Evolutionary conservation across 1,140 invertebrate species (phyloP).

Genomic region (Diorhabda elongata): DNA sequence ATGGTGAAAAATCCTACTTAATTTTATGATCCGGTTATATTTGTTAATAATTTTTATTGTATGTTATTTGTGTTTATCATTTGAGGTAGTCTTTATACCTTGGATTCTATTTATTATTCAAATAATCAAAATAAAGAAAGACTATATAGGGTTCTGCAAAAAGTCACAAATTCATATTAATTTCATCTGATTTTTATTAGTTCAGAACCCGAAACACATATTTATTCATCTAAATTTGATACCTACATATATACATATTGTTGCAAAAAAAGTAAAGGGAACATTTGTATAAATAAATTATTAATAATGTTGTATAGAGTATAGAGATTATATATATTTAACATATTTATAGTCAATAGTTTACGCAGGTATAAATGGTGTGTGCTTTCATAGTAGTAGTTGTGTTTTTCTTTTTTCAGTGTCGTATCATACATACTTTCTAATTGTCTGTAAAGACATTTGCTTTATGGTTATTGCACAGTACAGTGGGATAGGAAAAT

Average conservation of each 20-base stretch:
- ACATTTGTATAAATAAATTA: conserved; percentile 45
- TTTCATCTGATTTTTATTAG: background rate
- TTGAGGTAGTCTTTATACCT: background rate
- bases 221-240: conserved; percentile 30
- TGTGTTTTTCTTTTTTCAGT: conserved; percentile 29
- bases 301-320: conserved; percentile 44
- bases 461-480: conserved; percentile 23
- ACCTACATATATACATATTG: conserved; percentile 42
- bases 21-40: conserved; percentile 38
- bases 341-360: conserved; percentile 42
- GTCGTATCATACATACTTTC: conserved; percentile 32
- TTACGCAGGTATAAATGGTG: conserved; percentile 46
- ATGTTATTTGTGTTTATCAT: conserved; percentile 8
- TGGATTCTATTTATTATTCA: conserved; percentile 3
- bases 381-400: conserved; percentile 45
- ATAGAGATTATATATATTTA: conserved; percentile 45
- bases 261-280: conserved; percentile 40
- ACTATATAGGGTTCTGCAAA: background rate
- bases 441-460: conserved; percentile 12
- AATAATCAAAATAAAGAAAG: conserved; percentile 1
- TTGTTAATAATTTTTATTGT: conserved; percentile 18
- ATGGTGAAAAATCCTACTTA: conserved; percentile 67
- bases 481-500: conserved; percentile 20
- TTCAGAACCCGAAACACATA: conserved; percentile 23
- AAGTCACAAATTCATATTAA: too few species aligned